Conservation (phyloP, 1,140 invertebrate species). For the Linepithema humile region DNA sequence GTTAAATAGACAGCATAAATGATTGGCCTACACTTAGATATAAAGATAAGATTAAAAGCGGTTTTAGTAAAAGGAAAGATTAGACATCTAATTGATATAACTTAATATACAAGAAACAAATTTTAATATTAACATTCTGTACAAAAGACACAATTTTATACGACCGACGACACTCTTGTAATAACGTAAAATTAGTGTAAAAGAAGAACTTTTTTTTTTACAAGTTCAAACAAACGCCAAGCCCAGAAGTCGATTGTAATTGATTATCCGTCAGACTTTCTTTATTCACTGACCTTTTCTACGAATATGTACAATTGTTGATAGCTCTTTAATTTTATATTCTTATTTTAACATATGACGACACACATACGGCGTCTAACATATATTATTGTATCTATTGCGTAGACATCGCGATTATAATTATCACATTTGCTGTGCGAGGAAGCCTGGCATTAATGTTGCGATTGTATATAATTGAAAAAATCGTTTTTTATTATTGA, state of each 20-base stretch:
- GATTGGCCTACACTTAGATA: not conserved
- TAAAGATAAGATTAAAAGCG: constrained; percentile 11
- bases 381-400: constrained; percentile 3
- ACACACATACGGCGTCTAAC: constrained; percentile 29
- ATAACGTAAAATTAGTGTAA: not conserved
- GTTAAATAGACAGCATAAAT: not conserved
- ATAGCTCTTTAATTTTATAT: constrained; percentile 81
- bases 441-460: not conserved
- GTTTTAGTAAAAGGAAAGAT: constrained; percentile 1
- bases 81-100: not conserved
- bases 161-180: not conserved
- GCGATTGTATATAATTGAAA: not conserved
- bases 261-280: constrained; percentile 15
- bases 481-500: not conserved
- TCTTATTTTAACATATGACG: constrained; percentile 73
- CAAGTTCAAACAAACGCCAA: not conserved
- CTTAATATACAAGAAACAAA: not conserved
- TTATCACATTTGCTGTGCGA: not conserved
- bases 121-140: constrained; percentile 17
- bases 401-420: constrained; percentile 22
- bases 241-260: constrained; percentile 46
- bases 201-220: not conserved
- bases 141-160: constrained; percentile 39
- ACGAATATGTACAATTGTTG: constrained; percentile 81
- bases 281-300: constrained; percentile 56